Evolutionary conservation across 2,113 vertebrate genomes (phyloP), one percentile per base, ranked within the genome.

Genomic region (Silurus asotus): DNA sequence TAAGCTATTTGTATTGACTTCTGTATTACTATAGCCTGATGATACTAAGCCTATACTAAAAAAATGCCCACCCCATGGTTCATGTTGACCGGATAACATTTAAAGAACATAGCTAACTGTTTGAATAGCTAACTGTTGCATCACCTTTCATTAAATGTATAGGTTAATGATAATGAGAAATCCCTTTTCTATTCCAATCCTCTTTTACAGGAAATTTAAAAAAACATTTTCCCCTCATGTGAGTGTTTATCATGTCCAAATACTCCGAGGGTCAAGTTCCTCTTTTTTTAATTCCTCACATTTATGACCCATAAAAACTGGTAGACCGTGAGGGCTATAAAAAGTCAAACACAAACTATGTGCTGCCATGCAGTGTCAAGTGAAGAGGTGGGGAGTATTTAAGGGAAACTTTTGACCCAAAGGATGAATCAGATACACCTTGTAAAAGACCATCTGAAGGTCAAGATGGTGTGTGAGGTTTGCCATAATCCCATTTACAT

Each of bases 301-400:
- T 2, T 7, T 49, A 19, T 58, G 62, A 79, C 51, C 23, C 17
- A 56, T 15, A 7, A n/a, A 17, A 37, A 28, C 45, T 15, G 83
- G 6, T 48, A 23, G 48, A 17, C 6, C 4, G n/a, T 58, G 45
- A 49, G 6, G 8, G 17, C 59, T 23, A 72, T 82, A 49, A 85
- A 49, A 82, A 79, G 25, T 87, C 49, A 85, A 85, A 91, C 62
- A 4, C 20, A 13, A 84, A 82, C 84, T 79, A 85, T 74, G 61
- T 77, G 76, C 84, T 51, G 58, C 28, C 65, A 2, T 6, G 23
- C 6, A 23, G 5, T 1, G 83, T 70, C 78, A 15, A 67, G 37
- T 53, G 19, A 79, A 58, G 82, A 83, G 51, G 4, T 8, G 48
- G 51, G 49, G 65, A 10, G 28, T 70, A 20, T 83, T 83, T 83